These are phyloP conservation scores for cattle (Bos taurus) DNA, from an alignment of 2,113 vertebrate genomes.

Conservation along the genomic window ARS-UCD2.0 NC_037328.1:122858001-122858500, in stretches of 20 bases:
- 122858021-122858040: background rate
- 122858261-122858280: background rate
- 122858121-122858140: background rate
- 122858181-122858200: background rate
- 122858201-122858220: background rate
- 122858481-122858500: background rate
- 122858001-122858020: background rate
- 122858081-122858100: background rate
- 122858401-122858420: background rate
- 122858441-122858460: fast-evolving
- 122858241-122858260: background rate
- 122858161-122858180: background rate
- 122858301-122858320: background rate
- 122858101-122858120: background rate
- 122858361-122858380: background rate
- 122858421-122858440: background rate
- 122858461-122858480: background rate
- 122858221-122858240: background rate
- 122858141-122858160: background rate
- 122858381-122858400: background rate
- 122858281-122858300: background rate
- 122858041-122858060: background rate
- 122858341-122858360: background rate
- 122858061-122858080: background rate
- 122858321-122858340: background rate